phyloP scores from a whole-genome alignment of 2,113 vertebrate species.

The Coptodon bakossiorum region DNA sequence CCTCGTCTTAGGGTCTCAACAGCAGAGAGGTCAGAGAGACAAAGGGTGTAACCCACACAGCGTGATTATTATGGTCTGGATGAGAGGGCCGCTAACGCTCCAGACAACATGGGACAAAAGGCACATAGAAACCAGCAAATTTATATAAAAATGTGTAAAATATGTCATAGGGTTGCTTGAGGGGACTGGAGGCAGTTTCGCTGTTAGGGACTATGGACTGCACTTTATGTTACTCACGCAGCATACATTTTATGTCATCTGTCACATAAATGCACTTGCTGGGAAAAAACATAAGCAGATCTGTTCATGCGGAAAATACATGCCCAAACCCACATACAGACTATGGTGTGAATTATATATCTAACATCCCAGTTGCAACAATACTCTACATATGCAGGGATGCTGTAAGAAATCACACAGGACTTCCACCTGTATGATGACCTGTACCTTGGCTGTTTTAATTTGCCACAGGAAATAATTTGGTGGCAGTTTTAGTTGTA shows the following conservation, averaged over 20 bases:
- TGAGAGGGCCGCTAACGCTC: not conserved
- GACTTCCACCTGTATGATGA: conserved; percentile 30
- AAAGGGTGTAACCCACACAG: conserved; percentile 16
- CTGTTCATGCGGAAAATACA: conserved; percentile 10
- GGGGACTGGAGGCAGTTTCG: not conserved
- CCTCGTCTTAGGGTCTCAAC: not conserved
- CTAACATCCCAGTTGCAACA: not conserved
- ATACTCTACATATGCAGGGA: not conserved
- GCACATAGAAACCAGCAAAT: not conserved
- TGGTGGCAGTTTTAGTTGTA: conserved; percentile 25
- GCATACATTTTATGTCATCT: conserved; percentile 3
- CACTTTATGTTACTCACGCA: not conserved
- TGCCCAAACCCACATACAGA: not conserved
- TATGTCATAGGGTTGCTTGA: not conserved
- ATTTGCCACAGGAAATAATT: conserved; percentile 59
- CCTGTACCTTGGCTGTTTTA: conserved; percentile 40
- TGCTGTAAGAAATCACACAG: conserved; percentile 44
- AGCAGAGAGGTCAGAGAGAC: conserved; percentile 30
- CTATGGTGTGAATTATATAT: not conserved
- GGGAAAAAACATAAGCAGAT: not conserved
- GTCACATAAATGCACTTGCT: not conserved
- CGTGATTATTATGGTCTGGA: conserved; percentile 45
- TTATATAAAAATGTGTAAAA: not conserved
- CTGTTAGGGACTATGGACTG: not conserved
- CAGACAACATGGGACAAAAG: conserved; percentile 10